Conservation (phyloP, 2,888 invertebrate species). For the Lithophane ornitopus region DNA sequence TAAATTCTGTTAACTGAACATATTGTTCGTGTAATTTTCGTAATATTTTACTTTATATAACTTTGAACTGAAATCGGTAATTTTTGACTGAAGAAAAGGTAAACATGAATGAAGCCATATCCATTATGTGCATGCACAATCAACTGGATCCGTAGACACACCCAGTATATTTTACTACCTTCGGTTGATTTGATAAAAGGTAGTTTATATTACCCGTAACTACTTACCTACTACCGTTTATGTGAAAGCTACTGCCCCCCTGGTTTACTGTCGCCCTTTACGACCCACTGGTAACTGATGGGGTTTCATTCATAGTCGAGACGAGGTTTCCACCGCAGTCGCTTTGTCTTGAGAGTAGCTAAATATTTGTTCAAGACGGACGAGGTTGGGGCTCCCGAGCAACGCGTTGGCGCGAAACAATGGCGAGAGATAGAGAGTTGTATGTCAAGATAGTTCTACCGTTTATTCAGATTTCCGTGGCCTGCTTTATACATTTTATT, state of each 20-base stretch:
- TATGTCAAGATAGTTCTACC: slow-evolving; percentile 12
- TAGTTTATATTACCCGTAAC: not conserved
- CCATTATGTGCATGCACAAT: not conserved
- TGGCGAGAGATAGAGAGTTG: not conserved
- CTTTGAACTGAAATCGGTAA: not conserved
- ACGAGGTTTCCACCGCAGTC: slow-evolving; percentile 38
- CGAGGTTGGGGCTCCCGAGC: slow-evolving; percentile 17
- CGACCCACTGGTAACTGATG: slow-evolving; percentile 35
- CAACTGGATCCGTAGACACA: not conserved
- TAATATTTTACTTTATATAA: not conserved
- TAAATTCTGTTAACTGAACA: not conserved
- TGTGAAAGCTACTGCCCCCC: slow-evolving; percentile 8
- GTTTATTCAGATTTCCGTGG: slow-evolving; percentile 1
- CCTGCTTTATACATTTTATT: not conserved
- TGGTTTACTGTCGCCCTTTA: slow-evolving; percentile 26
- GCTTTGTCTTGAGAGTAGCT: slow-evolving; percentile 24
- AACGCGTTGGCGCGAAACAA: slow-evolving; percentile 6
- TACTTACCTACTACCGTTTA: not conserved
- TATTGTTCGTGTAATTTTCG: not conserved
- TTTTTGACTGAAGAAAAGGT: not conserved
- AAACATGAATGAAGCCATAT: not conserved
- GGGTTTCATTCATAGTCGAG: slow-evolving; percentile 41
- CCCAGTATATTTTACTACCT: not conserved
- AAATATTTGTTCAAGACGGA: slow-evolving; percentile 42
- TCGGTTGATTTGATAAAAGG: not conserved